These are phyloP conservation scores for Macrosoma leucophasiata DNA, from an alignment of 2,888 invertebrate species.

Conservation along the genomic window DNA sequence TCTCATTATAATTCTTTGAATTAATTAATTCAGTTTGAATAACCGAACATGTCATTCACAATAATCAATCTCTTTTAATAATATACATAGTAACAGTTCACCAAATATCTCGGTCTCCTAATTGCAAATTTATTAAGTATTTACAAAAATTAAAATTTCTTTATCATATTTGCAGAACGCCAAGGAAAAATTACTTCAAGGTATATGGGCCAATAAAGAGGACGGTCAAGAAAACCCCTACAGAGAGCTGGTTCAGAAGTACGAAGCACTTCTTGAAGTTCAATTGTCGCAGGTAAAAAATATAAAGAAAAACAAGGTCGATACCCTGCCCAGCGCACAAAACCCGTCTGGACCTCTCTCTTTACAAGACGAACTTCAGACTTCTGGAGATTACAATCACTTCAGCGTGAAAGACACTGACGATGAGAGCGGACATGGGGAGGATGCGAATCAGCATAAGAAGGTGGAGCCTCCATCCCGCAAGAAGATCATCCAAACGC, in stretches of 20 bases:
- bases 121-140: too few species aligned
- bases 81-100: too few species aligned
- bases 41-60: too few species aligned
- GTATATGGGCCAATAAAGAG: conserved; percentile 71
- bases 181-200: conserved; percentile 69
- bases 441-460: conserved; percentile 67
- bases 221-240: conserved; percentile 81
- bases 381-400: conserved; percentile 82
- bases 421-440: conserved; percentile 78
- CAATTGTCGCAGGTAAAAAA: conserved; percentile 79
- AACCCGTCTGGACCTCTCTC: conserved; percentile 65
- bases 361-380: conserved; percentile 84
- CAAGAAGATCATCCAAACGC: conserved; percentile 81
- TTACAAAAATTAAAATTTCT: too few species aligned
- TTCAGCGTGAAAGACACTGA: conserved; percentile 79
- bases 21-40: too few species aligned
- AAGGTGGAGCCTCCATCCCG: conserved; percentile 55
- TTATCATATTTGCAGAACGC: conserved; percentile 50
- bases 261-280: conserved; percentile 87
- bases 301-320: conserved; percentile 57
- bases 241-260: conserved; percentile 88
- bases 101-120: too few species aligned
- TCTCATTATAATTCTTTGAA: too few species aligned
- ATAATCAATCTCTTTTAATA: too few species aligned
- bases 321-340: conserved; percentile 37